Evolutionary conservation across 2,888 invertebrate genomes (phyloP).

Genomic region (Conops quadrifasciatus): DNA sequence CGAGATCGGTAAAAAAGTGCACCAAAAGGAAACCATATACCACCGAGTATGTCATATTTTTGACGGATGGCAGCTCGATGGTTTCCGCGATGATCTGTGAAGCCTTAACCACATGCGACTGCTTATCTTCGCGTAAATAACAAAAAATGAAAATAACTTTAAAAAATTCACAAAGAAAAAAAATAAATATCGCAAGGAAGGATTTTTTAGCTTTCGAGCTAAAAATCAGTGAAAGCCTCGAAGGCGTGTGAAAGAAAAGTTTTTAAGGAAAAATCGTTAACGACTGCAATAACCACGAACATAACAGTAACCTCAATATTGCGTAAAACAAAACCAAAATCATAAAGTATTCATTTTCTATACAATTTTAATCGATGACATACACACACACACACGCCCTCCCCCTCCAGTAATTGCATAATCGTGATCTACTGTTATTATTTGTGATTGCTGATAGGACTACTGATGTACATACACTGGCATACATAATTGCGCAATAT

Average conservation of each 20-base stretch:
- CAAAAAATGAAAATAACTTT: not conserved
- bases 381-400: too few relatives aligned
- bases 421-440: too few relatives aligned
- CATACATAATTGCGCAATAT: too few relatives aligned
- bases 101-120: not conserved
- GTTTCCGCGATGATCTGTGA: constrained; percentile 63
- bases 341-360: too few relatives aligned
- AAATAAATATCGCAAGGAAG: constrained; percentile 24
- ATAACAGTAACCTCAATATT: too few relatives aligned
- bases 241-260: not conserved
- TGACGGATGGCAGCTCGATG: constrained; percentile 61
- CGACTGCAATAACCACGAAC: not conserved
- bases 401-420: too few relatives aligned
- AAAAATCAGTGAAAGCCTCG: not conserved
- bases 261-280: not conserved
- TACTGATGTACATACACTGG: too few relatives aligned
- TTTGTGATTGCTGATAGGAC: too few relatives aligned
- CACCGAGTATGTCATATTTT: constrained; percentile 45
- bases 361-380: too few relatives aligned
- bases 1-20: too few relatives aligned
- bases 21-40: too few relatives aligned
- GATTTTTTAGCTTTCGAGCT: not conserved
- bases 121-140: not conserved
- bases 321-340: too few relatives aligned
- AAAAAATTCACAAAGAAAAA: constrained; percentile 19